Conservation (phyloP, 2,888 invertebrate species). For the Heliconius erato region DNA sequence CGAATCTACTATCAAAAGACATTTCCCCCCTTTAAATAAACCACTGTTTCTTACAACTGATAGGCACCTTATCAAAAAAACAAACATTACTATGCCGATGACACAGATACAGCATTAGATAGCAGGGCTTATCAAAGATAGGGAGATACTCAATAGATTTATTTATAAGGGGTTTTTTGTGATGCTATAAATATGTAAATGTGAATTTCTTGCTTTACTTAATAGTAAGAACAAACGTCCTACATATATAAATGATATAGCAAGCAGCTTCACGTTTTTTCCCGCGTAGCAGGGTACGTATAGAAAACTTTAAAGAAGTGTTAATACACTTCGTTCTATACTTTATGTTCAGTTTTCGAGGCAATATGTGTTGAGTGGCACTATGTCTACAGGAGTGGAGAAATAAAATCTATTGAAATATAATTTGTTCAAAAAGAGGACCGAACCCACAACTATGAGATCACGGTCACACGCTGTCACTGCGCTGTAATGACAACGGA, state of each 20-base stretch:
- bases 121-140: constrained; percentile 10
- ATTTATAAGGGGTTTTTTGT: constrained; percentile 14
- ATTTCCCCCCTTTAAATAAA: background rate
- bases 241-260: background rate
- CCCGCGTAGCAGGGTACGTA: background rate
- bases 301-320: background rate
- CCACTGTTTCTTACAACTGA: background rate
- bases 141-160: constrained; percentile 16
- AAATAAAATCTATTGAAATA: too few species aligned
- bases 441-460: too few species aligned
- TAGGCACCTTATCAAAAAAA: constrained; percentile 19
- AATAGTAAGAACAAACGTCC: too few species aligned
- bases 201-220: background rate
- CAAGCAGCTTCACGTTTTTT: background rate
- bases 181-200: constrained; percentile 7
- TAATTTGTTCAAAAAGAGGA: too few species aligned
- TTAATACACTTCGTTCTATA: background rate
- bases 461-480: too few species aligned
- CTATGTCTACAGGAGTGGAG: too few species aligned
- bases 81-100: constrained; percentile 26
- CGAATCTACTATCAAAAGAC: background rate
- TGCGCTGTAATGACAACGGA: too few species aligned
- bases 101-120: constrained; percentile 33
- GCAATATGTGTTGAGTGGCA: too few species aligned
- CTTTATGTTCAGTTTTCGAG: too few species aligned